Conservation (phyloP, 2,797 vertebrate genomes). For the Cynopterus sphinx region DNA sequence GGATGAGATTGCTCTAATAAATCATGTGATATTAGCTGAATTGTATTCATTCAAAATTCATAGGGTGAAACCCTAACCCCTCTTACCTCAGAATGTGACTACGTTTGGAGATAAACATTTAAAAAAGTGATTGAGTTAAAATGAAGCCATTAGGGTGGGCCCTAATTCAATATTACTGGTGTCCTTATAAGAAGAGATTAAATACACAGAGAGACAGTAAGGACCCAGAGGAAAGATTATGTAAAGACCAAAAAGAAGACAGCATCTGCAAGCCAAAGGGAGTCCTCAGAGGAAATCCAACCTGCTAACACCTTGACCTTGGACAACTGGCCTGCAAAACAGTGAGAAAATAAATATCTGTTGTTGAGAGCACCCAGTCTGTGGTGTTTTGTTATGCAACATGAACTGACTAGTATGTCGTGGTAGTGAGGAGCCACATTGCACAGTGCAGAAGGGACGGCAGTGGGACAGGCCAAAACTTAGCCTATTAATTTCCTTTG, state of each 20-base stretch:
- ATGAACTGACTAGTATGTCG: not conserved
- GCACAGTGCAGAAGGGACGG: not conserved
- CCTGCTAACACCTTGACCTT: not conserved
- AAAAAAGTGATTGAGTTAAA: not conserved
- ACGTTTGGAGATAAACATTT: not conserved
- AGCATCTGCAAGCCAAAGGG: not conserved
- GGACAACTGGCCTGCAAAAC: not conserved
- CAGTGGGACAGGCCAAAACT: not conserved
- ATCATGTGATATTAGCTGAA: not conserved
- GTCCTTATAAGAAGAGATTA: not conserved
- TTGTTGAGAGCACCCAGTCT: not conserved
- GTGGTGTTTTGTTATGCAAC: not conserved
- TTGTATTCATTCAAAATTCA: not conserved
- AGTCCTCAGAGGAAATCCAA: not conserved
- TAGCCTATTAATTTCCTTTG: not conserved
- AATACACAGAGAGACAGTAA: not conserved
- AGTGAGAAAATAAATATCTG: not conserved
- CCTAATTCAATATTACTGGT: not conserved
- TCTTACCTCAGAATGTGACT: not conserved
- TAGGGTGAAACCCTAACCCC: not conserved
- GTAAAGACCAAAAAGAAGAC: too few species aligned
- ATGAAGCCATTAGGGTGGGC: not conserved
- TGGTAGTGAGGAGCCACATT: rapidly evolving
- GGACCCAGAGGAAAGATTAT: not conserved
- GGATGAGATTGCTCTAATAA: not conserved